Base-by-base conservation (phyloP, 2,888 invertebrate species). In the Eudasyphora cyanicolor region DNA sequence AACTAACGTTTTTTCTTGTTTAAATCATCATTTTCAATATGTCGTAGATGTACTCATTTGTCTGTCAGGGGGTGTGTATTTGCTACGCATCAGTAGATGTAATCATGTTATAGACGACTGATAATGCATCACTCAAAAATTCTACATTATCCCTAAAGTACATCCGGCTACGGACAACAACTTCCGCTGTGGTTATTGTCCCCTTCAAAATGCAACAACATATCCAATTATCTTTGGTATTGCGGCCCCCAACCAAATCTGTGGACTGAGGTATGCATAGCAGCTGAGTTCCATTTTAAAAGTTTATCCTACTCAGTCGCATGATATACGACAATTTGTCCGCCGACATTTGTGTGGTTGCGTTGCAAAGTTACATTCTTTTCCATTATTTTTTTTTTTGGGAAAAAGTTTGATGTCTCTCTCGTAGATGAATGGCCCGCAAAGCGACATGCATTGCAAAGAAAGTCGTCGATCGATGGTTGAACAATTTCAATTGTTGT, bases 31-130 rank as follows among this genome's bases (percentile, higher is more conserved):
- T 8, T 6, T 4, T 32, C 32, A 32, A 32, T 6, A 32, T 32
- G 32, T n/a, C n/a, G n/a, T n/a, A 32, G 32, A 10, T 32, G 42
- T 12, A 24, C 2, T 21, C 24, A 5, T 35, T 60, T 67, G 49
- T 1, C 27, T 27, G 19, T 27, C 73, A 49, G 1, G 27, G 32
- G 42, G 12, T 78, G 6, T 54, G 62, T 71, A n/a, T 71, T 32
- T 62, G 35, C 71, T 71, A 76, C 79, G 86, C 83, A 78, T 79
- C 83, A 85, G 78, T 82, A 86, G 85, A 83, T 87, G 85, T 85
- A 86, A 87, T 86, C 86, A 87, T 84, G 84, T 86, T 79, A 42
- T 82, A 84, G 70, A 76, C 79, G 75, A 71, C 76, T 27, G 64
- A 69, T 82, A 85, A 85, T 84, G 79, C 79, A 82, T 84, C 78